A percentile compares a stretch with the other conserved stretches of the same genome.
phyloP scores from a whole-genome alignment of 2,888 invertebrate species.

The Subacronicta megacephala region DNA sequence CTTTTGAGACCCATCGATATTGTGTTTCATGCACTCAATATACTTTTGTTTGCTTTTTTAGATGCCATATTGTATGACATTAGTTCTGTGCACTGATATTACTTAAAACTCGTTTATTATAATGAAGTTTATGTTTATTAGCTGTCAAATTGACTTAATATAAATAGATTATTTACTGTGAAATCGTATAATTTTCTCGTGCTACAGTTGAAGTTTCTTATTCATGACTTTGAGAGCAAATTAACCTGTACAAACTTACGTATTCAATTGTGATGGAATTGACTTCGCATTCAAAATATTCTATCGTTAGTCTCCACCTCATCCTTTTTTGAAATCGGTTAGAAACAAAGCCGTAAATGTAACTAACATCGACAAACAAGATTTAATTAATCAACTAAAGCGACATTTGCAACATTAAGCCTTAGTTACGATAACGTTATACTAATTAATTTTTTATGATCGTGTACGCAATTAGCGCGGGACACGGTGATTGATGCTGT shows the following conservation, averaged over 20 bases:
- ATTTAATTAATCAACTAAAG: conserved; percentile 71
- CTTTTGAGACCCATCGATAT: conserved; percentile 61
- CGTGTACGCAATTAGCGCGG: conserved; percentile 80
- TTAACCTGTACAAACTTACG: too few relatives aligned
- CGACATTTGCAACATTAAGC: conserved; percentile 78
- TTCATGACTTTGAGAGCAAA: too few relatives aligned
- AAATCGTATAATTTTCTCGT: conserved; percentile 5
- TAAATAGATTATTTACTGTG: conserved; percentile 13
- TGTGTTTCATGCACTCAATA: conserved; percentile 63
- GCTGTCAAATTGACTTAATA: conserved; percentile 27
- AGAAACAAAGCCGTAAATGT: conserved; percentile 5
- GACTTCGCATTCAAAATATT: too few relatives aligned
- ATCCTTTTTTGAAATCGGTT: background rate
- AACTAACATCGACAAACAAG: conserved; percentile 32
- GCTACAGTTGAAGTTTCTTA: background rate
- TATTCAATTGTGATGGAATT: too few relatives aligned
- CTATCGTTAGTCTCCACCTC: too few relatives aligned
- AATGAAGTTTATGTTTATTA: conserved; percentile 44
- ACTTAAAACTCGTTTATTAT: conserved; percentile 41
- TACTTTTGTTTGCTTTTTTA: conserved; percentile 70
- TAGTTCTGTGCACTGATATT: conserved; percentile 50
- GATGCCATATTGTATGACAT: conserved; percentile 65
- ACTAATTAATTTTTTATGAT: conserved; percentile 83
- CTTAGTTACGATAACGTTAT: conserved; percentile 72
- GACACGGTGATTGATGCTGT: conserved; percentile 66